Evolutionary conservation across 2,888 invertebrate genomes (phyloP), one percentile per base, ranked within the genome.

Genomic region (Eutolmus rufibarbis): DNA sequence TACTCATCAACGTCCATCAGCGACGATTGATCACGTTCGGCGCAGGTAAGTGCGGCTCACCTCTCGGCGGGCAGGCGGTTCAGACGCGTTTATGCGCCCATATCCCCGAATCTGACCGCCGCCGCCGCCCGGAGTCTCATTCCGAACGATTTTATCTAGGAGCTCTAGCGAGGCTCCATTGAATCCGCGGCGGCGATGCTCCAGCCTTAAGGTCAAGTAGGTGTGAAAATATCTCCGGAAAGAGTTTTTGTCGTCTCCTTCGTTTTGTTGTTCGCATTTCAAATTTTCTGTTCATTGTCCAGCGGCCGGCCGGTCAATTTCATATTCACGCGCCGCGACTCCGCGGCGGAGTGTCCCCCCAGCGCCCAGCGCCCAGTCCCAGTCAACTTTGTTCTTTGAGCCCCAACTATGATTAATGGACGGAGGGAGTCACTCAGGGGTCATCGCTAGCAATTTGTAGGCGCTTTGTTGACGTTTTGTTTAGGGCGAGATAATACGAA

Each of bases 1-100:
- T 86, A 78, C 86, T 86, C 86, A 86, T 86, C 86, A 86, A 56
- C 77, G 86, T 86, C 86, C 37, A 77, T 86, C 86, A 86, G 31
- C 23, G 7, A 57, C 77, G 77, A 77, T 86, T 86, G 77, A 77
- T 86, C 77, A 86, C 56, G 76, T 56, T 56, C 51, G 77, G 40
- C 56, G n/a, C 77, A 86, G 86, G 76, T 86, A 28, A 77, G 74
- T 31, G n/a, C 31, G 40, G 43, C 43, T 85, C 85, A 46, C 37
- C 76, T 66, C 66, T 23, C 82, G 57, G 66, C 74, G 74, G 85
- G 85, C 14, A 43, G 85, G 85, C 14, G 28, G 19, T 74, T 74
- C 85, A 74, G 40, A 74, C 74, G 34, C 40, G 66, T 66, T 82
- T 37, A 82, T 82, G 34, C 34, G 57, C n/a, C 37, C 51, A 82